Conservation (phyloP, 1,140 invertebrate genomes). For the Augochlora pura region DNA sequence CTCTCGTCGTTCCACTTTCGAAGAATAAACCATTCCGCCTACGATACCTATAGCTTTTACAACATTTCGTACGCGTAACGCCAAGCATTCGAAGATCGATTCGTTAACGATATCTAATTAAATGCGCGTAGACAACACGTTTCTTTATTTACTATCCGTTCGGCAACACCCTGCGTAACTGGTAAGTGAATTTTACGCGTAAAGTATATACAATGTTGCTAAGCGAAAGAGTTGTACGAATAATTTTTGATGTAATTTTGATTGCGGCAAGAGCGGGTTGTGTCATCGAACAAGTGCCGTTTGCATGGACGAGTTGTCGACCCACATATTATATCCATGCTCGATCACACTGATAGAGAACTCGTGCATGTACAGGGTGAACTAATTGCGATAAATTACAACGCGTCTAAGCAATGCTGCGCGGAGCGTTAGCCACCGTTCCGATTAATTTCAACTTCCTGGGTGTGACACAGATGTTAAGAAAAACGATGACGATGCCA, state of each 20-base stretch:
- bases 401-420: constrained; percentile 16
- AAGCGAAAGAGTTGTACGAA: too few species aligned
- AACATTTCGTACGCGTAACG: background rate
- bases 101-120: too few species aligned
- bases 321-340: constrained; percentile 44
- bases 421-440: background rate
- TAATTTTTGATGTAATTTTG: background rate
- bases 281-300: background rate
- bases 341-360: constrained; percentile 30
- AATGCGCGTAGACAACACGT: too few species aligned
- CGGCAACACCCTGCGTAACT: too few species aligned
- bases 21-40: background rate
- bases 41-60: constrained; percentile 6
- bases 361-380: constrained; percentile 39
- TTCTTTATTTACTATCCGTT: too few species aligned
- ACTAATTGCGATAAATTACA: constrained; percentile 35
- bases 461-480: constrained; percentile 17
- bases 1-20: constrained; percentile 29
- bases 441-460: constrained; percentile 36
- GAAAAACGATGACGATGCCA: background rate
- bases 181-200: too few species aligned
- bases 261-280: background rate
- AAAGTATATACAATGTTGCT: too few species aligned
- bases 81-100: too few species aligned
- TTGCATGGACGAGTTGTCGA: constrained; percentile 24